A percentile compares a stretch with the other conserved stretches of the same genome.
phyloP scores from a whole-genome alignment of 1,140 invertebrate genomes.

The Uloborus diversus region DNA sequence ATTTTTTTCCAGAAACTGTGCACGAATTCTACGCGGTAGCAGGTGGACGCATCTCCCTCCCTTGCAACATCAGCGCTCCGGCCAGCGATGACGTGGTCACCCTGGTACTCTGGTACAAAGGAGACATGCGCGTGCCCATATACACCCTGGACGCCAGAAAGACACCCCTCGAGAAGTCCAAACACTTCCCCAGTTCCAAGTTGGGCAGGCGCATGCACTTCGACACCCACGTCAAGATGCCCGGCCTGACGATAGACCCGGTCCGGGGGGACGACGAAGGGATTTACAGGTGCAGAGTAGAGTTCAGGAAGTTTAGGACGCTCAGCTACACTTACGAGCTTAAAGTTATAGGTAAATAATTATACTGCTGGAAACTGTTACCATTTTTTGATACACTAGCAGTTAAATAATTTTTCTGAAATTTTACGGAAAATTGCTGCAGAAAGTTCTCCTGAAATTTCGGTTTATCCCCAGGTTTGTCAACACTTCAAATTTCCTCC shows the following conservation, averaged over 20 bases:
- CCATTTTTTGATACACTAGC: too few species aligned
- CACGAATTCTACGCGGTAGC: slow-evolving; percentile 70
- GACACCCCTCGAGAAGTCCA: slow-evolving; percentile 46
- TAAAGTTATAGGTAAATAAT: slow-evolving; percentile 58
- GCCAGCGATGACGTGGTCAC: slow-evolving; percentile 77
- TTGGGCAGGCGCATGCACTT: slow-evolving; percentile 55
- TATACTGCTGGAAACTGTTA: too few species aligned
- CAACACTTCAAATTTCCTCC: too few species aligned
- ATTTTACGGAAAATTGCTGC: too few species aligned
- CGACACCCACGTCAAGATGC: slow-evolving; percentile 44
- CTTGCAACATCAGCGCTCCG: slow-evolving; percentile 80
- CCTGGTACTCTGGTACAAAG: slow-evolving; percentile 85
- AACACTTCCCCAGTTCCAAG: slow-evolving; percentile 54
- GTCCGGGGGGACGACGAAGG: slow-evolving; percentile 52
- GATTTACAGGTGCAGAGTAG: slow-evolving; percentile 59
- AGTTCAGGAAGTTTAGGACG: slow-evolving; percentile 58
- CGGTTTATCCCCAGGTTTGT: too few species aligned
- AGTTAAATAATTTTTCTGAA: too few species aligned
- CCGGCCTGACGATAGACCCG: slow-evolving; percentile 55
- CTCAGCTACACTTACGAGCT: slow-evolving; percentile 53
- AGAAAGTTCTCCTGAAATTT: too few species aligned
- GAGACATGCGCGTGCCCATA: slow-evolving; percentile 74
- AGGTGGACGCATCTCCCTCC: slow-evolving; percentile 78
- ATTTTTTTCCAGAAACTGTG: slow-evolving; percentile 12
- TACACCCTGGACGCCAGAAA: slow-evolving; percentile 70